phyloP scores from a whole-genome alignment of 2,888 invertebrate genomes.

The Micoletzkya japonica region DNA sequence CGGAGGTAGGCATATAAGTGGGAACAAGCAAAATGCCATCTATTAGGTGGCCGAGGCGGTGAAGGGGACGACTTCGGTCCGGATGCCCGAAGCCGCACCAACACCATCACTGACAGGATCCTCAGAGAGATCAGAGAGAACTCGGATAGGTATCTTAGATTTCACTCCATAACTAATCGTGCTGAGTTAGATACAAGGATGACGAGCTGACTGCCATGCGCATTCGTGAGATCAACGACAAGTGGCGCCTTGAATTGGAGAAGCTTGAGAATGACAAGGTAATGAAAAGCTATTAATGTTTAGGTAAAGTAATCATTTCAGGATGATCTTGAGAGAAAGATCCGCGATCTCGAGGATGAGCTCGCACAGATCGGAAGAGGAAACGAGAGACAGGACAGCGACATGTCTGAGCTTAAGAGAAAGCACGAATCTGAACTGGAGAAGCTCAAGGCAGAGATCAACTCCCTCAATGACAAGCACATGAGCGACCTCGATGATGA shows the following conservation, averaged over 20 bases:
- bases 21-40: conserved; percentile 10
- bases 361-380: conserved; percentile 53
- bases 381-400: conserved; percentile 52
- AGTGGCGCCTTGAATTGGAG: conserved; percentile 58
- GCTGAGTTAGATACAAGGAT: conserved; percentile 17
- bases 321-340: conserved; percentile 55
- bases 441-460: conserved; percentile 55
- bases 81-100: conserved; percentile 2
- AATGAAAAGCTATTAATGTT: conserved; percentile 8
- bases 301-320: conserved; percentile 28
- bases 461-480: conserved; percentile 55
- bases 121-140: conserved; percentile 27
- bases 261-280: conserved; percentile 60
- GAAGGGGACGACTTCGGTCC: background rate
- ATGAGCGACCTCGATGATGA: conserved; percentile 60
- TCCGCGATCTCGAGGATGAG: conserved; percentile 60
- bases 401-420: conserved; percentile 53
- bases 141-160: conserved; percentile 21
- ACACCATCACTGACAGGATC: conserved; percentile 24
- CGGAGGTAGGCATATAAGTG: conserved; percentile 28
- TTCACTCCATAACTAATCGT: background rate
- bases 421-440: conserved; percentile 59
- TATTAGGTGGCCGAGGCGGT: conserved; percentile 6
- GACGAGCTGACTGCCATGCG: conserved; percentile 54
- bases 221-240: conserved; percentile 59